These are phyloP conservation scores for Brachionus koreanus DNA, from an alignment of 1,140 invertebrate species.

Conservation along the genomic window DNA sequence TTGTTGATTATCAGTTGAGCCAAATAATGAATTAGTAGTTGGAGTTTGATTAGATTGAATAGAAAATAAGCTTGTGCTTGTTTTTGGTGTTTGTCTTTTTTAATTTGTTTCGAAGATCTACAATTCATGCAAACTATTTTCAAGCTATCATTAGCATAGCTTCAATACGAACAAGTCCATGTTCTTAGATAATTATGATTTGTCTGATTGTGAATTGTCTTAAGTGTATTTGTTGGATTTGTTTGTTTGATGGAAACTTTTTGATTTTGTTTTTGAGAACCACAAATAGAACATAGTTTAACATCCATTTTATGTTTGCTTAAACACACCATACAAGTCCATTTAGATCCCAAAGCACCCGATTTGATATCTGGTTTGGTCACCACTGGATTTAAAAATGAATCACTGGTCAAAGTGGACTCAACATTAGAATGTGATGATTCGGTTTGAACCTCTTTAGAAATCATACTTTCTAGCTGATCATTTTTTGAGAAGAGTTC, in stretches of 20 bases:
- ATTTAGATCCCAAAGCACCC: not conserved
- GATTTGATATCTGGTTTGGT: not conserved
- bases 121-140: conserved; percentile 43
- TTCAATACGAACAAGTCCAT: conserved; percentile 41
- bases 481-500: not conserved
- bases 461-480: not conserved
- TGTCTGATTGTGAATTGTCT: not conserved
- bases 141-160: conserved; percentile 18
- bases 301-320: conserved; percentile 37
- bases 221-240: not conserved
- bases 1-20: too few species aligned
- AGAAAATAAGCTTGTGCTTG: not conserved
- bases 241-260: not conserved
- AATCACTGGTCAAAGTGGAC: not conserved
- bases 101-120: not conserved
- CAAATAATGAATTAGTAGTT: not conserved
- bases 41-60: not conserved
- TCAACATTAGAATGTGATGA: not conserved
- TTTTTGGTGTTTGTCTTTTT: not conserved
- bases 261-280: conserved; percentile 11
- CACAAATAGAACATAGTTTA: conserved; percentile 27
- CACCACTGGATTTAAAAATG: not conserved
- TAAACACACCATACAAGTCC: conserved; percentile 20
- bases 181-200: not conserved
- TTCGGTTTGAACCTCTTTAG: not conserved